Conservation (phyloP, 2,113 vertebrate genomes). For the Sphaerodactylus townsendi region DNA sequence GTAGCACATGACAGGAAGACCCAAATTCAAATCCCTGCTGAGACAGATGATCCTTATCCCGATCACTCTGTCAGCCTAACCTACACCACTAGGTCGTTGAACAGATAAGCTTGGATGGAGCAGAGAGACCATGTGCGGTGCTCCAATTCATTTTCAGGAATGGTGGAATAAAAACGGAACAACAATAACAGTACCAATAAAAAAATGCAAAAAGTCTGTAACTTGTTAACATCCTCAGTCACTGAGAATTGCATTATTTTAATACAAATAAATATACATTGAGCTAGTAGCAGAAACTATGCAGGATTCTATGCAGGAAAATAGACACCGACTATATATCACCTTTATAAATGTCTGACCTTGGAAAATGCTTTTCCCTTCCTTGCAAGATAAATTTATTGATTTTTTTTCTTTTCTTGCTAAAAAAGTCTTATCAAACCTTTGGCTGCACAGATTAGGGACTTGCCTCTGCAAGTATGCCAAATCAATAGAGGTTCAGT, state of each 20-base stretch:
- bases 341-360: background rate
- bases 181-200: background rate
- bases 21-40: too few species aligned
- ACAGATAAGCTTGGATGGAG: background rate
- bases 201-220: background rate
- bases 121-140: background rate
- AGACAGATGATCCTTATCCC: too few species aligned
- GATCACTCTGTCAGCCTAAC: background rate
- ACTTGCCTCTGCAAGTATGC: fast-evolving
- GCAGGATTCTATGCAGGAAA: background rate
- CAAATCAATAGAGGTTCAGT: fast-evolving
- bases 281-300: background rate
- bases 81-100: background rate
- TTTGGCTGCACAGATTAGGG: background rate
- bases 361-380: background rate
- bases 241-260: background rate
- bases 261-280: background rate
- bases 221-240: background rate
- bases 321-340: background rate
- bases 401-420: slow-evolving; percentile 6
- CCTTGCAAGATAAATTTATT: background rate
- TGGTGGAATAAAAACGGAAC: too few species aligned
- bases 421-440: background rate
- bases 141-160: background rate
- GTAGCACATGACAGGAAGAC: too few species aligned